Evolutionary conservation across 2,797 vertebrate genomes (phyloP).

Genomic region (Odontamblyopus rebecca): DNA sequence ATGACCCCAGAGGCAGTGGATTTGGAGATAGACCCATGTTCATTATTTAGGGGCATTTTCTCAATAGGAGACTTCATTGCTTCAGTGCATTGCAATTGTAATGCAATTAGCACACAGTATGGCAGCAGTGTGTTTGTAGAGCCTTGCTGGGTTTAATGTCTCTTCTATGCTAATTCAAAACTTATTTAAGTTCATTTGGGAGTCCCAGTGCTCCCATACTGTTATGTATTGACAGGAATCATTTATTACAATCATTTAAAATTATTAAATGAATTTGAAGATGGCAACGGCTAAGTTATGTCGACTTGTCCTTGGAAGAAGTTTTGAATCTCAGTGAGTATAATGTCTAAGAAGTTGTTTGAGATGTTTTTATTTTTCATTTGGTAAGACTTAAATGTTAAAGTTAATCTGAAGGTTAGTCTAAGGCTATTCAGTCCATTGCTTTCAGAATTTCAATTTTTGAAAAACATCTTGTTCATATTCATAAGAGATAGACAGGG

Average conservation of each 20-base stretch:
- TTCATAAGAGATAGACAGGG: neutral
- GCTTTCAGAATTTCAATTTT: neutral
- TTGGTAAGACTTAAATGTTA: neutral
- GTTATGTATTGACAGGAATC: constrained; percentile 16
- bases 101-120: constrained; percentile 65
- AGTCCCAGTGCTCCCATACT: constrained; percentile 12
- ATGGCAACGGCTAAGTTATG: neutral
- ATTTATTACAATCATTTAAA: constrained; percentile 4
- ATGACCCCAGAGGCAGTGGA: constrained; percentile 34
- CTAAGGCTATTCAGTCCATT: neutral
- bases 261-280: neutral
- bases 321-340: neutral
- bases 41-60: constrained; percentile 55
- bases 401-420: neutral
- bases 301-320: neutral
- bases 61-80: constrained; percentile 63
- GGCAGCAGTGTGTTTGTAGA: constrained; percentile 70
- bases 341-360: neutral
- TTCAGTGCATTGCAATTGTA: constrained; percentile 66
- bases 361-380: neutral
- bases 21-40: constrained; percentile 30
- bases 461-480: neutral
- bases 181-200: constrained; percentile 60
- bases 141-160: constrained; percentile 65
- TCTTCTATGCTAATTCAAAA: constrained; percentile 53